Conservation (phyloP, 2,888 invertebrate genomes). For the Polydrusus tereticollis region DNA sequence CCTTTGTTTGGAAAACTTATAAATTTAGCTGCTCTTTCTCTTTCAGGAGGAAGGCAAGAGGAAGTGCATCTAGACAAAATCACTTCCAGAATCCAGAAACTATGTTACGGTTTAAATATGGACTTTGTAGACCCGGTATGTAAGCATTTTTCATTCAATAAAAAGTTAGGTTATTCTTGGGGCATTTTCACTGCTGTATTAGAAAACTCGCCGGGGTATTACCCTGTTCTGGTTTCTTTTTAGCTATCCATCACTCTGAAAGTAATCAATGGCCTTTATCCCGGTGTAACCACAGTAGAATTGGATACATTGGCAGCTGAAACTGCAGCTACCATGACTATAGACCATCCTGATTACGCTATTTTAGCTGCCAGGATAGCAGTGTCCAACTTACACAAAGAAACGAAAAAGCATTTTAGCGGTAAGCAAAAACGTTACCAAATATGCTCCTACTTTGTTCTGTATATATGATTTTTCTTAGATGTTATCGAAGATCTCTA, state of each 20-base stretch:
- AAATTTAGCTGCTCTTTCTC: neutral
- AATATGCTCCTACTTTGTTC: no score
- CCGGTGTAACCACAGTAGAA: conserved; percentile 97
- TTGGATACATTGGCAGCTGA: conserved; percentile 98
- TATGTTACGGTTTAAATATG: conserved; percentile 96
- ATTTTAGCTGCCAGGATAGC: conserved; percentile 87
- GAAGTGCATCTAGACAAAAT: conserved; percentile 98
- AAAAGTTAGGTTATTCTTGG: conserved; percentile 5
- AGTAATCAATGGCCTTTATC: conserved; percentile 95
- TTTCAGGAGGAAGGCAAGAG: conserved; percentile 88
- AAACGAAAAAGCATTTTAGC: conserved; percentile 94
- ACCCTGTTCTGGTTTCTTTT: neutral
- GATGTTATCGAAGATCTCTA: conserved; percentile 93
- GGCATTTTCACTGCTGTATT: no score
- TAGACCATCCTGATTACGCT: conserved; percentile 97
- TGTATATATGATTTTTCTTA: conserved; percentile 66
- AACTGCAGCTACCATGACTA: conserved; percentile 98
- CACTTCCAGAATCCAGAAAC: conserved; percentile 93
- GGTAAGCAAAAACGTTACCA: conserved; percentile 75
- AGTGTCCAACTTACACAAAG: conserved; percentile 97
- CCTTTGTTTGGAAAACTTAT: neutral
- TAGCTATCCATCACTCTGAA: conserved; percentile 80
- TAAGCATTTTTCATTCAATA: conserved; percentile 51
- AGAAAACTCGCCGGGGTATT: no score
- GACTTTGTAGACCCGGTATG: conserved; percentile 97